Conservation (phyloP, 2,113 vertebrate species). For the Pavo muticus region DNA sequence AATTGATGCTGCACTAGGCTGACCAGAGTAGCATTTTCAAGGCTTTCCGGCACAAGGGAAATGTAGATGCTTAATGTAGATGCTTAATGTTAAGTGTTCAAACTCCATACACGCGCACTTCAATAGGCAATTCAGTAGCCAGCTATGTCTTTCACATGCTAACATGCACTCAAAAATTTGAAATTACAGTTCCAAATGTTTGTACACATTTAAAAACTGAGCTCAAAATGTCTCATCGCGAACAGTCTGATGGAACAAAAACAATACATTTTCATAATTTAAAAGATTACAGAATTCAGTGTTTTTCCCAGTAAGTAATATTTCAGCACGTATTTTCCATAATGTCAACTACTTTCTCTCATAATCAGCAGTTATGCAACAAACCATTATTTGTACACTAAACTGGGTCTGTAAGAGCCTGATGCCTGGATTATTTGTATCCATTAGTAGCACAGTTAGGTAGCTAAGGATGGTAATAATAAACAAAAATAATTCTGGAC, state of each 20-base stretch:
- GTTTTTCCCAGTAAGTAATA: neutral
- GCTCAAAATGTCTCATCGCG: neutral
- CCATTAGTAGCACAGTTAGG: slow-evolving; percentile 63
- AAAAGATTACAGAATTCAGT: neutral
- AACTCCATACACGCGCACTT: slow-evolving; percentile 10
- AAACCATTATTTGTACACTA: slow-evolving; percentile 49
- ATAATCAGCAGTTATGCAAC: slow-evolving; percentile 19
- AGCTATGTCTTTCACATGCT: neutral
- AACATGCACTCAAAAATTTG: neutral
- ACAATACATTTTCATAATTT: neutral
- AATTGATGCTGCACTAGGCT: slow-evolving; percentile 30
- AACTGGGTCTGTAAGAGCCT: slow-evolving; percentile 39
- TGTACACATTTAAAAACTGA: neutral
- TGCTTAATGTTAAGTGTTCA: neutral
- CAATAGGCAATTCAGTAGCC: slow-evolving; percentile 38
- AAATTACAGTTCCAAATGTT: slow-evolving; percentile 5
- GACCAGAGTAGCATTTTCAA: slow-evolving; percentile 46
- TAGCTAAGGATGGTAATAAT: slow-evolving; percentile 59
- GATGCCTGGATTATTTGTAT: slow-evolving; percentile 53
- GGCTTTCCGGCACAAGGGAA: slow-evolving; percentile 62
- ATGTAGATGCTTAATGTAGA: slow-evolving; percentile 40
- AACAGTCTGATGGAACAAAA: neutral
- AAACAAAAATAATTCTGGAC: slow-evolving; percentile 43
- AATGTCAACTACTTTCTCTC: slow-evolving; percentile 17
- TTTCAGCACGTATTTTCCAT: neutral